Evolutionary conservation across 2,888 invertebrate genomes (phyloP).

Genomic region (Drosophila cognata): DNA sequence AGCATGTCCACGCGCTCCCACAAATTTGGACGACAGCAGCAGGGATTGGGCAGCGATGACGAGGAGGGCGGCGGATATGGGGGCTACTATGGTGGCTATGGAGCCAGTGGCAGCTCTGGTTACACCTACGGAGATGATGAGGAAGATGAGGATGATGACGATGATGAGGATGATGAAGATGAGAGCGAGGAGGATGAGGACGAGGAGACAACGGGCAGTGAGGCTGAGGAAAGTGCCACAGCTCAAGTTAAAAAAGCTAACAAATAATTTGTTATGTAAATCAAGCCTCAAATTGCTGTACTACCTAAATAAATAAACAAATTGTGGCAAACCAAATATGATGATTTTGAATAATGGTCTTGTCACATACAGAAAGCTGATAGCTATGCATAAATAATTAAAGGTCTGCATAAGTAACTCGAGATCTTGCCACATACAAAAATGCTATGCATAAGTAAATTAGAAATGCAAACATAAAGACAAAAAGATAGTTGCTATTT

Average conservation of each 20-base stretch:
- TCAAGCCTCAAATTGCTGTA: constrained; percentile 6
- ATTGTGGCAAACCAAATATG: constrained; percentile 5
- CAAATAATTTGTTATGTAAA: constrained; percentile 38
- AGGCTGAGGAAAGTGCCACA: constrained; percentile 63
- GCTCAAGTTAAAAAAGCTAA: constrained; percentile 50
- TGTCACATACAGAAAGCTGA: not conserved
- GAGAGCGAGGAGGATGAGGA: constrained; percentile 62
- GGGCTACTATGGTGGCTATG: constrained; percentile 83
- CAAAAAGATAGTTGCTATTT: not conserved
- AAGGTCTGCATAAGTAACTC: not conserved
- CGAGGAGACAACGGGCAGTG: constrained; percentile 63
- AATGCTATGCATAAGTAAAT: not conserved
- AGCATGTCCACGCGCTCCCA: constrained; percentile 97
- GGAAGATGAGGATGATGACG: constrained; percentile 73
- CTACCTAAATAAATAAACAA: constrained; percentile 28
- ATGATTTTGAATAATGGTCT: not conserved
- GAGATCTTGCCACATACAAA: not conserved
- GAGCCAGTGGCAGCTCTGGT: constrained; percentile 86
- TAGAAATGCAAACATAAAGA: not conserved
- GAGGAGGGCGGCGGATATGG: constrained; percentile 87
- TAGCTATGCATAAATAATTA: not conserved
- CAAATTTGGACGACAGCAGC: constrained; percentile 94
- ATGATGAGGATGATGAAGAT: constrained; percentile 72
- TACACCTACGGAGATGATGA: constrained; percentile 82
- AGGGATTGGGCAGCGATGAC: constrained; percentile 88